phyloP scores from a whole-genome alignment of 2,888 invertebrate genomes.

The Operophtera brumata region DNA sequence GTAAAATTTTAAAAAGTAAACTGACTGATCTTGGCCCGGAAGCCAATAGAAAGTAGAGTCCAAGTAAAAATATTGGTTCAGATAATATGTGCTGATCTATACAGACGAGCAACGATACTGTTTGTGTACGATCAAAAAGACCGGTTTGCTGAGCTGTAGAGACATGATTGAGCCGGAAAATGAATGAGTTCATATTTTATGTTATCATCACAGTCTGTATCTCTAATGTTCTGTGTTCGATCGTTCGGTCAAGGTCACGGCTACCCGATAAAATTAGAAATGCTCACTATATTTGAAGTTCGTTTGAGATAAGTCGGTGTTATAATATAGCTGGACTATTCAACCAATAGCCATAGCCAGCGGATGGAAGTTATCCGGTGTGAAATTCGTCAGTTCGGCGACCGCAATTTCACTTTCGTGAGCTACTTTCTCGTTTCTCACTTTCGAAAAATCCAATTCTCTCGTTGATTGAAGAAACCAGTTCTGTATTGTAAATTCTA shows the following conservation, averaged over 20 bases:
- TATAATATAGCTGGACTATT: slow-evolving; percentile 41
- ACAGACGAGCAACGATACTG: slow-evolving; percentile 10
- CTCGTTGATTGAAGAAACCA: slow-evolving; percentile 49
- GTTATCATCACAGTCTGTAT: too few species aligned
- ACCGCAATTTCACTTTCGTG: slow-evolving; percentile 71
- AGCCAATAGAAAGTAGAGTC: background rate
- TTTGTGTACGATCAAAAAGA: background rate
- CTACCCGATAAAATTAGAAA: slow-evolving; percentile 40
- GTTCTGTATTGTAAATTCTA: slow-evolving; percentile 50
- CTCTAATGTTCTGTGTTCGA: too few species aligned
- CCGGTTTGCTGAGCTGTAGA: background rate
- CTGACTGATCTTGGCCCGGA: background rate
- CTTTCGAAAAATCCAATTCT: slow-evolving; percentile 64
- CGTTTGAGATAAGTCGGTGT: slow-evolving; percentile 21
- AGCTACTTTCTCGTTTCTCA: slow-evolving; percentile 66
- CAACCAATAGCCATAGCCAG: slow-evolving; percentile 21
- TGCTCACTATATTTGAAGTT: slow-evolving; percentile 24
- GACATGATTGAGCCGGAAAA: background rate
- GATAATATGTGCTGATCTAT: slow-evolving; percentile 1
- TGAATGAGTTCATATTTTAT: background rate
- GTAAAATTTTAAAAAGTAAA: background rate
- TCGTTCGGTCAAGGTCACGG: slow-evolving; percentile 44
- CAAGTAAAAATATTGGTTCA: background rate
- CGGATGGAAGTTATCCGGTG: slow-evolving; percentile 48
- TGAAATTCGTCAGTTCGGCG: slow-evolving; percentile 66